Evolutionary conservation across 2,888 invertebrate species (phyloP).

Genomic region (Mongoloraphidia duomilia): DNA sequence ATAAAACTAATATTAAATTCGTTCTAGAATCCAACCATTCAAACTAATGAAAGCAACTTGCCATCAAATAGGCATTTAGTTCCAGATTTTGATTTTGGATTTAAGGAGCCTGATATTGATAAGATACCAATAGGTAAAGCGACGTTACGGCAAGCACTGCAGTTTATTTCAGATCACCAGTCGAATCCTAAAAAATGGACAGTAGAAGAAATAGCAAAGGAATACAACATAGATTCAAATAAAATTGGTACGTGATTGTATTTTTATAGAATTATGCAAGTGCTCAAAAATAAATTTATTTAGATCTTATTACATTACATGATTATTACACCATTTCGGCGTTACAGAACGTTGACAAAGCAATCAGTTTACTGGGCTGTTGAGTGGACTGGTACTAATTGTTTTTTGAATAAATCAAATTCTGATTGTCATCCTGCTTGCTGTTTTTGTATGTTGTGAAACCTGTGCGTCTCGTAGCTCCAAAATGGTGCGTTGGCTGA

Average conservation of each 20-base stretch:
- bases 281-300: constrained; percentile 1
- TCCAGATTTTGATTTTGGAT: constrained; percentile 48
- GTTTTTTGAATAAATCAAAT: too few relatives aligned
- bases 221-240: constrained; percentile 51
- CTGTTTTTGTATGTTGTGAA: too few relatives aligned
- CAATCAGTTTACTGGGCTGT: too few relatives aligned
- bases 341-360: too few relatives aligned
- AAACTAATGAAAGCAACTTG: constrained; percentile 30
- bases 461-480: too few relatives aligned
- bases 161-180: constrained; percentile 51
- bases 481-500: too few relatives aligned
- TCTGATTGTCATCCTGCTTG: too few relatives aligned
- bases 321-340: too few relatives aligned
- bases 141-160: constrained; percentile 45
- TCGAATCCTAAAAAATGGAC: constrained; percentile 42
- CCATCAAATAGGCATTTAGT: constrained; percentile 39
- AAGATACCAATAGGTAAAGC: constrained; percentile 45
- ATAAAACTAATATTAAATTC: neutral
- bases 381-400: too few relatives aligned
- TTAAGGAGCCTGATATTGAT: constrained; percentile 41
- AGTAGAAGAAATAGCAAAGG: constrained; percentile 43
- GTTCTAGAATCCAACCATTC: neutral
- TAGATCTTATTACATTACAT: neutral
- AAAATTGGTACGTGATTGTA: constrained; percentile 36
- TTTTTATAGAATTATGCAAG: neutral